phyloP scores from a whole-genome alignment of 2,797 vertebrate genomes.

The Hephaestus fuliginosus region DNA sequence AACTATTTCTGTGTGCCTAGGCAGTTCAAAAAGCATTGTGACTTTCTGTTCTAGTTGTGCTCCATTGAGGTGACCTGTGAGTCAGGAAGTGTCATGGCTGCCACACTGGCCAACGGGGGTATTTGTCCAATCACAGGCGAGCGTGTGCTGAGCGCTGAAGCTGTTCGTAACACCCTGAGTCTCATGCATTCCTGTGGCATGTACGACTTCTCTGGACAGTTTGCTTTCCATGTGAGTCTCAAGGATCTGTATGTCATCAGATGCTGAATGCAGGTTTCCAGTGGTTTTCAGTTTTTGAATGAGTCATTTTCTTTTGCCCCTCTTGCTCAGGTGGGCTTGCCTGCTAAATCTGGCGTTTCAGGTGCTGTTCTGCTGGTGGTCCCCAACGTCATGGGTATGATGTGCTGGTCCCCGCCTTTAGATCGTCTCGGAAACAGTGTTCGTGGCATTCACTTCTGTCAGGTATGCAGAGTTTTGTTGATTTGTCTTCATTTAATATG shows the following conservation, averaged over 20 bases:
- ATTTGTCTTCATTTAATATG: neutral
- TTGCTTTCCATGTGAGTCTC: slow-evolving; percentile 90
- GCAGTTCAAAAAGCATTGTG: neutral
- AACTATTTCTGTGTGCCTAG: neutral
- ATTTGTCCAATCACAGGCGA: slow-evolving; percentile 94
- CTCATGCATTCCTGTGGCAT: slow-evolving; percentile 96
- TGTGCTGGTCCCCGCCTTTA: slow-evolving; percentile 93
- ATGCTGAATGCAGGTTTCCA: neutral
- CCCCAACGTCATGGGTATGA: slow-evolving; percentile 93
- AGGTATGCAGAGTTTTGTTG: slow-evolving; percentile 77
- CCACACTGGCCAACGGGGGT: slow-evolving; percentile 92
- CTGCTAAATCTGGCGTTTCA: slow-evolving; percentile 93
- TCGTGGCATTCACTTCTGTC: slow-evolving; percentile 92
- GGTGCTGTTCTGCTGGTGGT: slow-evolving; percentile 93
- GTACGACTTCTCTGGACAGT: slow-evolving; percentile 95
- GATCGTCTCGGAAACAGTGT: slow-evolving; percentile 93
- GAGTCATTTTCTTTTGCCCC: neutral
- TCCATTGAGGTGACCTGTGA: slow-evolving; percentile 93
- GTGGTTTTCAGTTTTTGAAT: neutral
- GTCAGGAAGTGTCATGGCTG: slow-evolving; percentile 92
- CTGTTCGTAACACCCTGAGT: slow-evolving; percentile 92
- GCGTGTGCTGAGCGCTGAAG: slow-evolving; percentile 89
- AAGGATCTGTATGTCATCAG: neutral
- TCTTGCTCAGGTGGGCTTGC: slow-evolving; percentile 89
- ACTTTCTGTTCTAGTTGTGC: slow-evolving; percentile 83